phyloP scores from a whole-genome alignment of 2,113 vertebrate species.

The Antechinus stuartii region DNA sequence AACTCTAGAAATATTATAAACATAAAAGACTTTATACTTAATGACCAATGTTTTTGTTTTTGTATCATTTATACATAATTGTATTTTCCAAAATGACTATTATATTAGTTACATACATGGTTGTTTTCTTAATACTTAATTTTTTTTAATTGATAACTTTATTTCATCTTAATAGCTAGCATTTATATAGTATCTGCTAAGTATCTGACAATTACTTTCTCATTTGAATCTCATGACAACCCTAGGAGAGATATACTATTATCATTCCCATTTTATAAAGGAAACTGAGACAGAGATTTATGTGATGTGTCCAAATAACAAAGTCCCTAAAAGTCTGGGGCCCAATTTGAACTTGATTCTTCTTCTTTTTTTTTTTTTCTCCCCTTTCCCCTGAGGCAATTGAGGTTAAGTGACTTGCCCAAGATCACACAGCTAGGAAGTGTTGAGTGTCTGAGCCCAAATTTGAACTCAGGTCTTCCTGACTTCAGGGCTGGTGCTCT shows the following conservation, averaged over 20 bases:
- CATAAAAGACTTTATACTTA: neutral
- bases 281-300: neutral
- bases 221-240: neutral
- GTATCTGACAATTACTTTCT: neutral
- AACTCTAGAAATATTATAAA: neutral
- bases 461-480: too few species aligned
- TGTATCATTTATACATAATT: neutral
- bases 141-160: neutral
- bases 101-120: neutral
- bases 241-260: neutral
- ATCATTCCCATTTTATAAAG: neutral
- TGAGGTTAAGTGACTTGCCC: too few species aligned
- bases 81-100: conserved; percentile 22
- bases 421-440: too few species aligned
- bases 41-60: neutral
- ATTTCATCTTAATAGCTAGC: neutral
- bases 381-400: too few species aligned
- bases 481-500: too few species aligned
- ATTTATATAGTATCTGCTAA: neutral
- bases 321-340: neutral
- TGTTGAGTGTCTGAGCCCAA: too few species aligned
- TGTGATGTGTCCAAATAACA: neutral
- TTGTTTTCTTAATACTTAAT: neutral
- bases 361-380: neutral
- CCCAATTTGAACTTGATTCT: neutral